A percentile compares a stretch with the other conserved stretches of the same genome.
Conservation (phyloP, 2,113 vertebrate genomes). For the Megaceryle torquata region DNA sequence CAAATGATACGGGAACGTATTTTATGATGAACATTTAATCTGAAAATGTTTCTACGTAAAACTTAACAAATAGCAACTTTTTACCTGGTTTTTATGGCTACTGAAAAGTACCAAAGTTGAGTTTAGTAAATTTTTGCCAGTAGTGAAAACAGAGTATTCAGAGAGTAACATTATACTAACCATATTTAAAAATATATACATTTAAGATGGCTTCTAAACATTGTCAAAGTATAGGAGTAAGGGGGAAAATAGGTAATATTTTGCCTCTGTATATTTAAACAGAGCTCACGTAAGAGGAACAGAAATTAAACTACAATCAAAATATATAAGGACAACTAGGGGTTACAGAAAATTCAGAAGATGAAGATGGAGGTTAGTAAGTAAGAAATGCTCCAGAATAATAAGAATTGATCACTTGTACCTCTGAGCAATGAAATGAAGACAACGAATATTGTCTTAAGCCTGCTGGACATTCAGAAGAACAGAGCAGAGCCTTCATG, state of each 20-base stretch:
- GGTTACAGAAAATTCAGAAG: neutral
- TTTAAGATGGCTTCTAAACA: neutral
- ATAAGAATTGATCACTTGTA: slow-evolving; percentile 19
- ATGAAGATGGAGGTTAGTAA: neutral
- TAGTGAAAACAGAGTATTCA: neutral
- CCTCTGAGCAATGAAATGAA: neutral
- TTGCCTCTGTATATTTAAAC: neutral
- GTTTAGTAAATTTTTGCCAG: neutral
- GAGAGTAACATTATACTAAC: neutral
- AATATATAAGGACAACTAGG: neutral
- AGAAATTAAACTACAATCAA: neutral
- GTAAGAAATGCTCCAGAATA: neutral
- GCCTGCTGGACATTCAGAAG: neutral
- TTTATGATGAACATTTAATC: neutral
- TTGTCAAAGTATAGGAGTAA: neutral
- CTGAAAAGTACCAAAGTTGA: neutral
- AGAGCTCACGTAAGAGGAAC: neutral
- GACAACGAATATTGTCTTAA: slow-evolving; percentile 5
- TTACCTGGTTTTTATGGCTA: neutral
- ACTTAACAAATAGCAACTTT: neutral
- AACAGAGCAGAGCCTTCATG: neutral
- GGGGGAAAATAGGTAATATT: neutral
- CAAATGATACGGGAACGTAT: neutral
- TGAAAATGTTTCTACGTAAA: neutral
- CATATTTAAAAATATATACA: neutral